These are phyloP conservation scores for Kryphioiulus occultus DNA, from an alignment of 2,888 invertebrate genomes.

Conservation along the genomic window DNA sequence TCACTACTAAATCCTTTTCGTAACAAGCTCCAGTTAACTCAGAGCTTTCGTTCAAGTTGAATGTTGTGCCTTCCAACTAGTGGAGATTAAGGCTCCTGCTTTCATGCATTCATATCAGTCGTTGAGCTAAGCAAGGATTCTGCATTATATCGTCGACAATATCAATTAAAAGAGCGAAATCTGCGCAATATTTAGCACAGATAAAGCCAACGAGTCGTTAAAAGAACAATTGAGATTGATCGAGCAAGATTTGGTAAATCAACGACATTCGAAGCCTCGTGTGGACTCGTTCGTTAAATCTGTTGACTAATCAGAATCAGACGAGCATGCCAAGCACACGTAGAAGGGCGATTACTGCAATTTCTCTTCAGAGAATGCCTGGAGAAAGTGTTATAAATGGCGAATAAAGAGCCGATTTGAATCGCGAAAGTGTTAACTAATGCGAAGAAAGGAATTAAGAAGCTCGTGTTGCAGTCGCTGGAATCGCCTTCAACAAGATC, in stretches of 20 bases:
- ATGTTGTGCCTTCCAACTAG: too few species aligned
- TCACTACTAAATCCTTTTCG: too few species aligned
- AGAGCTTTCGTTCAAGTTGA: too few species aligned
- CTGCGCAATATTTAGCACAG: too few species aligned
- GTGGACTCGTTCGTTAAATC: background rate
- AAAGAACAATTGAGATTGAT: background rate
- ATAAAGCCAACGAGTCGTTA: background rate
- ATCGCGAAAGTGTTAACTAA: background rate
- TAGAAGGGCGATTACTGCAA: background rate
- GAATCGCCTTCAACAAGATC: background rate
- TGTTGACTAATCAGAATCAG: background rate
- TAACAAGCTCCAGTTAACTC: too few species aligned
- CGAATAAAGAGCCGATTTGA: background rate
- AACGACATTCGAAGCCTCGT: background rate
- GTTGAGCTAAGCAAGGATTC: too few species aligned
- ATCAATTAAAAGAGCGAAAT: too few species aligned
- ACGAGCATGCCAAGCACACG: background rate
- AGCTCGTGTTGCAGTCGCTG: background rate
- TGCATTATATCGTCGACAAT: too few species aligned
- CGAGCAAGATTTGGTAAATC: background rate
- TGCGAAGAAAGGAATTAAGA: conserved; percentile 5
- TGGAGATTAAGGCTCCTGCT: too few species aligned
- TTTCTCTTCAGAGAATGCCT: background rate
- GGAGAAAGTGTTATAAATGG: background rate
- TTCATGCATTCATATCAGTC: too few species aligned